A percentile compares a stretch with the other conserved stretches of the same genome.
These are phyloP conservation scores for Bergia puertoricense DNA, from an alignment of 92 coral and sea anemone genomes.

Conservation along the genomic window DNA sequence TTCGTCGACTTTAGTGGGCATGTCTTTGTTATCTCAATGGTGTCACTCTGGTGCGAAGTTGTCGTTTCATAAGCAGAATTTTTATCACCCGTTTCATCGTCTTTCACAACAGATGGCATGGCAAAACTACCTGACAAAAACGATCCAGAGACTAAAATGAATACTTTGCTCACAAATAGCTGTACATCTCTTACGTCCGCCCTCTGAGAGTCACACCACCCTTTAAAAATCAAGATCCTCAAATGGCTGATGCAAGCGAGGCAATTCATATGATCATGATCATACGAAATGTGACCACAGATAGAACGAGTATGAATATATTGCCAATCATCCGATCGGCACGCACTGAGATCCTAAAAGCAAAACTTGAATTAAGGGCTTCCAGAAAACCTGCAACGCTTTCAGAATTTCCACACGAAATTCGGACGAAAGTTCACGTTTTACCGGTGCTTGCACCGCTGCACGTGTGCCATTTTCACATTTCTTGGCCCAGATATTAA, in stretches of 20 bases:
- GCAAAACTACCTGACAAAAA: conserved; percentile 1
- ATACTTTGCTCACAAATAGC: not conserved
- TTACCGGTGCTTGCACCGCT: not conserved
- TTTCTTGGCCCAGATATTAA: not conserved
- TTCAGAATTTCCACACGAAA: not conserved
- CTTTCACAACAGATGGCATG: conserved; percentile 50
- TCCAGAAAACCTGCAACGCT: not conserved
- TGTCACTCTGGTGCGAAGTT: conserved; percentile 8
- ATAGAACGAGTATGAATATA: not conserved
- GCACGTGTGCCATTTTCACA: conserved; percentile 30
- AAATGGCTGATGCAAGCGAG: conserved; percentile 10
- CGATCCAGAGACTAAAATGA: not conserved
- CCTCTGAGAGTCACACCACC: conserved; percentile 4
- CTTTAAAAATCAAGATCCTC: not conserved
- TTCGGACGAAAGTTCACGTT: not conserved
- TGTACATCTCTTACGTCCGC: not conserved
- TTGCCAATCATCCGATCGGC: not conserved
- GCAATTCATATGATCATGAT: not conserved
- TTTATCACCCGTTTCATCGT: conserved; percentile 39
- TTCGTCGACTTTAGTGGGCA: conserved; percentile 31
- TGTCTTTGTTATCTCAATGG: conserved; percentile 11
- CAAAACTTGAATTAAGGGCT: not conserved
- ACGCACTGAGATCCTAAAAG: not conserved
- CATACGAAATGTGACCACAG: not conserved
- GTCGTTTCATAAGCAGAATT: conserved; percentile 20